Conservation (phyloP, 2,888 invertebrate species). For the Agrenia bidenticulata region DNA sequence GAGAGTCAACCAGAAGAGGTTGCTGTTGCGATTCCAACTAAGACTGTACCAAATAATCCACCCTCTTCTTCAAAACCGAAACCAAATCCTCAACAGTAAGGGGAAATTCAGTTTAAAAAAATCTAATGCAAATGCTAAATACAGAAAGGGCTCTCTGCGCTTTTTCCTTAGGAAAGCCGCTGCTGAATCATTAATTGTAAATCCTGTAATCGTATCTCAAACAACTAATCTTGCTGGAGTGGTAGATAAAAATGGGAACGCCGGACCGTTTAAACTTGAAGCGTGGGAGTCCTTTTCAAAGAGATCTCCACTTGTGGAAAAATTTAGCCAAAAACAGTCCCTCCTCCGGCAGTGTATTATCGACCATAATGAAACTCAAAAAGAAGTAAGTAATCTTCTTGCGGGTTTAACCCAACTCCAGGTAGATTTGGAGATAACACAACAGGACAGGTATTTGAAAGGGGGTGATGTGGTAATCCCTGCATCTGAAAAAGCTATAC, state of each 20-base stretch:
- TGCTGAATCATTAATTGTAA: too few relatives aligned
- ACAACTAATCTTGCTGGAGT: neutral
- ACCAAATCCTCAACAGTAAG: too few relatives aligned
- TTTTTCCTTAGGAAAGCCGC: too few relatives aligned
- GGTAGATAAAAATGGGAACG: too few relatives aligned
- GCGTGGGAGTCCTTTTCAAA: neutral
- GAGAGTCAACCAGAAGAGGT: too few relatives aligned
- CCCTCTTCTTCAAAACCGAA: too few relatives aligned
- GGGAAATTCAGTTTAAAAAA: neutral
- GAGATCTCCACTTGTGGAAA: too few relatives aligned
- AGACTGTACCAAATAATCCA: too few relatives aligned
- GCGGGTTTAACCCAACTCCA: neutral
- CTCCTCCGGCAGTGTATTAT: neutral
- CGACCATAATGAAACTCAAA: constrained; percentile 6
- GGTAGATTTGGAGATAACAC: neutral
- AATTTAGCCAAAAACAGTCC: too few relatives aligned
- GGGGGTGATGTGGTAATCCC: neutral
- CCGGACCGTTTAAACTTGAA: neutral
- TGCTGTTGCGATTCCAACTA: too few relatives aligned
- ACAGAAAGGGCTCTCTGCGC: too few relatives aligned
- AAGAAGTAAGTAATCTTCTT: neutral
- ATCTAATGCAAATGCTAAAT: too few relatives aligned
- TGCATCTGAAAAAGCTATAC: neutral
- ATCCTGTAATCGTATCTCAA: neutral
- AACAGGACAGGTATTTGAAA: constrained; percentile 5